Evolutionary conservation across 1,140 invertebrate genomes (phyloP).

Genomic region (Dufourea novaeangliae): DNA sequence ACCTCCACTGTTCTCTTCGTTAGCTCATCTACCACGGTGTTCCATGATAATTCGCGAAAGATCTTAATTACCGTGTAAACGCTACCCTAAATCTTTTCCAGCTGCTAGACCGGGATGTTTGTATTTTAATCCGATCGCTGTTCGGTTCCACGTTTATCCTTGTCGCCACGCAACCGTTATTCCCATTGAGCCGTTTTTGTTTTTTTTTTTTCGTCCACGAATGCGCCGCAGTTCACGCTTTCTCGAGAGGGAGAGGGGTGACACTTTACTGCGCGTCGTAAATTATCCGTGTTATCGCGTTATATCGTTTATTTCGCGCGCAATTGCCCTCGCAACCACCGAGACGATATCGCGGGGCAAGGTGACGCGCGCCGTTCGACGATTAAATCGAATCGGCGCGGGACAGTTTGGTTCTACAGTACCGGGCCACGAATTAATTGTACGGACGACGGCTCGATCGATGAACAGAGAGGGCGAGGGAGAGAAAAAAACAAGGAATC

Average conservation of each 20-base stretch:
- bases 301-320: constrained; percentile 10
- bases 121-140: constrained; percentile 1
- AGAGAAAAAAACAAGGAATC: too few species aligned
- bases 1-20: not conserved
- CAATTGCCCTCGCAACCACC: constrained; percentile 5
- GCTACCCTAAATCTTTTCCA: not conserved
- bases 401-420: too few species aligned
- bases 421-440: constrained; percentile 12
- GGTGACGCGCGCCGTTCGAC: not conserved
- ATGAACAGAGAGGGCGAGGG: too few species aligned
- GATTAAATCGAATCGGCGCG: not conserved
- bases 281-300: constrained; percentile 4
- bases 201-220: not conserved
- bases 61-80: constrained; percentile 8
- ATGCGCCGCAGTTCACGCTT: not conserved
- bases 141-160: not conserved
- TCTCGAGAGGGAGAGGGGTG: not conserved
- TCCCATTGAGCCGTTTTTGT: not conserved
- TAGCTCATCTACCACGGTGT: too few species aligned
- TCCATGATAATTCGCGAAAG: not conserved
- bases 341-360: not conserved
- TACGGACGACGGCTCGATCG: not conserved
- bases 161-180: too few species aligned
- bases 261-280: not conserved
- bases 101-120: not conserved